Evolutionary conservation across 1,140 invertebrate species (phyloP), one percentile per base, ranked within the genome.

Genomic region (Drosophila truncata): DNA sequence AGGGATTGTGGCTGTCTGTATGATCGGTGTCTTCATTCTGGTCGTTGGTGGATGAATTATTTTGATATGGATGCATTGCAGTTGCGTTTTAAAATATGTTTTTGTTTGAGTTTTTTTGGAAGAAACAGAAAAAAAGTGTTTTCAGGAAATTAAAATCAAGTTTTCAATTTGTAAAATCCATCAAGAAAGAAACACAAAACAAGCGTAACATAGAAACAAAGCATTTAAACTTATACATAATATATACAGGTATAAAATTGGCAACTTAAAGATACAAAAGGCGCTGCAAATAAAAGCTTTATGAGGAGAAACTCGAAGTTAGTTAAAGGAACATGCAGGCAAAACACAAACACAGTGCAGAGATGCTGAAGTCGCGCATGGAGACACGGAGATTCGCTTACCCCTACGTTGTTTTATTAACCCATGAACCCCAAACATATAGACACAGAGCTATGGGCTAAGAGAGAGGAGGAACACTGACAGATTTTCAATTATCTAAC

Each of bases 11-110:
- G 80, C 91, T 92, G 74, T 92, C 91, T 71, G 84, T 83, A 59
- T 90, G 92, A 87, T 92, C 91, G 69, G 72, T 80, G 80, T 92
- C 91, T 84, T 92, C 91, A 80, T 80, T 91, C 91, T 92, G 78
- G 58, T 78, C 70, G 27, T 41, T 76, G 64, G 71, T 85, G 62
- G 65, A 62, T 84, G 41, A 62, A 69, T 62, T 71, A 64, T 73
- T 7, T 78, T 69, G 29, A 46, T 59, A 46, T 61, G 52, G 52
- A 69, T 82, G 74, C 73, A 61, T 82, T 65, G 73, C 80, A 71
- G 70, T 55, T 70, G 79, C 83, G 70, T 84, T 46, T 83, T 46
- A 47, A 59, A 25, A 35, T 59, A 49, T 60, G 25, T 64, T 59
- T 58, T 23, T 42, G 57, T 57, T 44, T 18, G 44, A 47, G 5